Conservation (phyloP, 2,113 vertebrate species). For the Perca schrenkii region DNA sequence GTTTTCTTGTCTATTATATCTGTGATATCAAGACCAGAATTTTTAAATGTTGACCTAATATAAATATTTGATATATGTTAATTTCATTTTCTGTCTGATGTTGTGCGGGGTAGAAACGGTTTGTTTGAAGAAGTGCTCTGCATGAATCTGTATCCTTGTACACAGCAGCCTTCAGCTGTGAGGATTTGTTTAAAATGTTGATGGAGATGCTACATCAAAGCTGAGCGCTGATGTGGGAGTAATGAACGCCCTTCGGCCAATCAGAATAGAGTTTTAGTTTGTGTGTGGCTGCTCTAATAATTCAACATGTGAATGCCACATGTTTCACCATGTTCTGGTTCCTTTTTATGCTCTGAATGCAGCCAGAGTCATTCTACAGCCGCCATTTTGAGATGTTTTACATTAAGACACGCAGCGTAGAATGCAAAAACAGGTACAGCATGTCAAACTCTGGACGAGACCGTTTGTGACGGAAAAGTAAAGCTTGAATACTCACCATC, state of each 20-base stretch:
- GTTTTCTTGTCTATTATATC: not conserved
- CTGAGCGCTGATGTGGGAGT: not conserved
- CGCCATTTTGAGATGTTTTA: too few species aligned
- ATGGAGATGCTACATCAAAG: not conserved
- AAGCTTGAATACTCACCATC: slow-evolving; percentile 69
- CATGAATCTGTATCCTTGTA: not conserved
- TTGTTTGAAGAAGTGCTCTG: too few species aligned
- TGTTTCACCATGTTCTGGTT: not conserved
- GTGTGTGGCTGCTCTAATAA: not conserved
- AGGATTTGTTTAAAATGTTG: not conserved
- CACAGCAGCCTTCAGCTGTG: not conserved
- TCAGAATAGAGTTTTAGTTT: not conserved
- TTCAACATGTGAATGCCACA: not conserved
- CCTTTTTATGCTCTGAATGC: not conserved
- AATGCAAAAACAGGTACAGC: too few species aligned
- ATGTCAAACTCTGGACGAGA: not conserved
- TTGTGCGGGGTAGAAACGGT: too few species aligned
- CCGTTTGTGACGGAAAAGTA: not conserved
- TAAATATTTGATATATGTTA: not conserved
- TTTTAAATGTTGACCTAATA: too few species aligned
- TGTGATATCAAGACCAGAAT: too few species aligned
- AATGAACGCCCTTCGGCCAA: not conserved
- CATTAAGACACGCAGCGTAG: too few species aligned
- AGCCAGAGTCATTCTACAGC: too few species aligned
- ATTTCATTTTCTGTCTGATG: too few species aligned